A percentile compares a stretch with the other conserved stretches of the same genome.
Evolutionary conservation across 2,113 vertebrate species (phyloP).

Genomic region (Istiophorus platypterus): DNA sequence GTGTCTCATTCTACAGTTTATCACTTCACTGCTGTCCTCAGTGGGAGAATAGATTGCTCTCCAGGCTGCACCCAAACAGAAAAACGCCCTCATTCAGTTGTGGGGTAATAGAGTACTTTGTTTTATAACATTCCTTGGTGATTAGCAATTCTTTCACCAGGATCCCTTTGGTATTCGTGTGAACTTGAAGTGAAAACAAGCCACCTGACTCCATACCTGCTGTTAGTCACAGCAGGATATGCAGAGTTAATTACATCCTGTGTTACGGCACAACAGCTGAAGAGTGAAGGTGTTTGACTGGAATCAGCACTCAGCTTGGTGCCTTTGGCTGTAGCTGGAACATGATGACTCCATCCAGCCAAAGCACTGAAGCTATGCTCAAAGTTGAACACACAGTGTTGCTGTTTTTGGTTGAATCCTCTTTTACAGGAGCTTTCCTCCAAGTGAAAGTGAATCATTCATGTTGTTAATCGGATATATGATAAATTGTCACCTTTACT

Average conservation of each 20-base stretch:
- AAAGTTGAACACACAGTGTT: neutral
- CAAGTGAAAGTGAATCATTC: neutral
- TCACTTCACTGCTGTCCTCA: too few species aligned
- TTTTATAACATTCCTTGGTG: conserved; percentile 14
- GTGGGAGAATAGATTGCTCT: neutral
- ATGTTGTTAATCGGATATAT: neutral
- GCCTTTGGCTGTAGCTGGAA: conserved; percentile 32
- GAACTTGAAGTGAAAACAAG: conserved; percentile 19
- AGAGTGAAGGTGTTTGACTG: conserved; percentile 44
- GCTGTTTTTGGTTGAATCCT: neutral
- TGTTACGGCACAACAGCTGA: conserved; percentile 45
- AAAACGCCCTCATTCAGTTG: neutral
- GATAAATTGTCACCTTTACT: neutral
- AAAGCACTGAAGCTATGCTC: neutral
- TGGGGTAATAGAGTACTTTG: neutral
- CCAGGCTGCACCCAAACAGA: conserved; percentile 23
- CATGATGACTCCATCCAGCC: conserved; percentile 18
- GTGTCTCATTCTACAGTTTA: neutral
- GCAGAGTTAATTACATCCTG: conserved; percentile 55
- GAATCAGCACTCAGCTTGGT: conserved; percentile 41
- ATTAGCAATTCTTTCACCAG: conserved; percentile 20
- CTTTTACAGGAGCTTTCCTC: conserved; percentile 1
- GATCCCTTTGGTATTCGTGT: conserved; percentile 2
- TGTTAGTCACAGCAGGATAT: conserved; percentile 46
- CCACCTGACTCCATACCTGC: conserved; percentile 47